Percentiles rank a stretch among this genome's conserved stretches.
Conservation (phyloP, 2,888 invertebrate species). For the Geophilus truncorum region DNA sequence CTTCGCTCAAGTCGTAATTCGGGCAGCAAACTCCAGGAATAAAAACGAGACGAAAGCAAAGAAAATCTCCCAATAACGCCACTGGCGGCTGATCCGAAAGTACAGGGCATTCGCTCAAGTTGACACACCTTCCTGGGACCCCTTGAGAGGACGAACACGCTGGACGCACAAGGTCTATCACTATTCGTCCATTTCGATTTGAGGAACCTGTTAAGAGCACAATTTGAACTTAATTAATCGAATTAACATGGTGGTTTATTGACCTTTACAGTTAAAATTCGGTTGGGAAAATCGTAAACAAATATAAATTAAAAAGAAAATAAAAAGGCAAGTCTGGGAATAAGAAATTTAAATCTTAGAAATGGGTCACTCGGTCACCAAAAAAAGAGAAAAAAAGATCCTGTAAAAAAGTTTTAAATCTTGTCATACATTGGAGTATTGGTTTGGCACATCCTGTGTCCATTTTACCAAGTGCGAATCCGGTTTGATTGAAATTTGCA, state of each 20-base stretch:
- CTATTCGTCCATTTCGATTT: constrained; percentile 42
- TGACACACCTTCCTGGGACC: constrained; percentile 73
- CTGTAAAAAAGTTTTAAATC: not conserved
- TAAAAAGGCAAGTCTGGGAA: not conserved
- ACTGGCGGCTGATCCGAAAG: constrained; percentile 57
- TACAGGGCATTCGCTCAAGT: constrained; percentile 77
- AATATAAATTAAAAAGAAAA: not conserved
- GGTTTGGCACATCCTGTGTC: not conserved
- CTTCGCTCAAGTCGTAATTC: not conserved
- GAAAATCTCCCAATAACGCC: constrained; percentile 63
- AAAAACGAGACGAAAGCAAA: constrained; percentile 85
- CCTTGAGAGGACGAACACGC: constrained; percentile 77
- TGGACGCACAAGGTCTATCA: constrained; percentile 40
- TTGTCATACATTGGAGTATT: not conserved
- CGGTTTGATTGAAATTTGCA: constrained; percentile 16
- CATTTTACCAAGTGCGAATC: not conserved
- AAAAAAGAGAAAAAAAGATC: not conserved
- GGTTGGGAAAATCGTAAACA: not conserved
- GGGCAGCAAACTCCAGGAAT: constrained; percentile 92
- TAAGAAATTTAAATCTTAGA: not conserved
- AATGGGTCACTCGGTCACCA: constrained; percentile 27
- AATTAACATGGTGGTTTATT: not conserved
- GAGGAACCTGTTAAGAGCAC: not conserved
- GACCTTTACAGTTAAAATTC: not conserved
- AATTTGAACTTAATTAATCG: constrained; percentile 2